Base-by-base conservation (phyloP, 64 coral and sea anemone genomes). In the Montipora efflorescens region DNA sequence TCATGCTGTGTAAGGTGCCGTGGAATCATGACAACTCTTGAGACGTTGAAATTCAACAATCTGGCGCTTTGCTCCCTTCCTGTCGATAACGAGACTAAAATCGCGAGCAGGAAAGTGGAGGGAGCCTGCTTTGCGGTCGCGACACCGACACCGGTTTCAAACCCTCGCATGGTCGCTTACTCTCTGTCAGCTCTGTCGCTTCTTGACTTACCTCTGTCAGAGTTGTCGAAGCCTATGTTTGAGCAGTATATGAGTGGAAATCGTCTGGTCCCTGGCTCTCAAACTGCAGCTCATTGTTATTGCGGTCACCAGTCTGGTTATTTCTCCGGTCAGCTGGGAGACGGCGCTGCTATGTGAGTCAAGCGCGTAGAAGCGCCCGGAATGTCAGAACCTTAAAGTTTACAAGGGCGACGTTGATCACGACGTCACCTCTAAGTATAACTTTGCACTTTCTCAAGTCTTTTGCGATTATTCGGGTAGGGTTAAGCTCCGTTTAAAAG, bases 271-370 rank as follows among this genome's bases (percentile, higher is more conserved):
- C 94, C 92, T 15, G 97, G 97, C 50, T 87, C 94, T 18, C 87
- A 88, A 48, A 93, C 94, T 47, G 97, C 97, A 55, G 94, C 97
- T 19, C 97, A 99, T 69, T 99, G 97, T 79, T 99, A 99, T 47
- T 99, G 97, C 84, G 97, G 97, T 12, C 97, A 99, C 67, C 97
- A 99, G 46, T 94, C 91, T 85, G 97, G 97, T 5, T 90, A 88
- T 80, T 99, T 99, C 59, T 91, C 94, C 3, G 97, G 97, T 22
- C 97, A 99, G 85, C 84, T 99, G n/a, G 97, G 97, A 19, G 97
- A 99, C 91, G 97, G 97, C 51, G 97, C 97, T 11, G 91, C 97
- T 66, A 96, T 98, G 97, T 98, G 90, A 93, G 64, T 57, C 7
- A 57, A 57, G 53, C 11, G 53, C 1, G 53, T 57, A 68, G 4